Percentiles rank a stretch among this genome's conserved stretches.
These are phyloP conservation scores for Dendrocincla tyrannina DNA, from an alignment of 2,797 vertebrate genomes.

Conservation along the genomic window DNA sequence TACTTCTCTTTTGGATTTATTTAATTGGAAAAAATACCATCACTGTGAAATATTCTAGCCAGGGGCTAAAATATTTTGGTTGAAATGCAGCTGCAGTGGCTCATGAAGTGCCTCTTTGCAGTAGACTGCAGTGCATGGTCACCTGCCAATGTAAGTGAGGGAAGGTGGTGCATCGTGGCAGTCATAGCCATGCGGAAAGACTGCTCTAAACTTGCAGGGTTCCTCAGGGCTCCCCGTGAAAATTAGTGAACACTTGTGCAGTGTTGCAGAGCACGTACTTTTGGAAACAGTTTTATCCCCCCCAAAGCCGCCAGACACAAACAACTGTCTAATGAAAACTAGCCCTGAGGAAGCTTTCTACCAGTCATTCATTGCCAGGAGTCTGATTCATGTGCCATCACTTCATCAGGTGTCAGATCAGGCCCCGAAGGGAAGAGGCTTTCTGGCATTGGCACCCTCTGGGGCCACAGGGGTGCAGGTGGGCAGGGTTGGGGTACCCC, in stretches of 20 bases:
- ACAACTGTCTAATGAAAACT: neutral
- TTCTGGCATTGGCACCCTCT: fast-evolving
- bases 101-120: neutral
- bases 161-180: neutral
- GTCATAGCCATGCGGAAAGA: neutral
- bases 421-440: neutral
- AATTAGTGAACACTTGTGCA: neutral
- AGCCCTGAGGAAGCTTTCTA: constrained; percentile 26
- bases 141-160: neutral
- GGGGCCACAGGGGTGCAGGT: fast-evolving
- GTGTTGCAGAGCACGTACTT: neutral
- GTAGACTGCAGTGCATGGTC: neutral
- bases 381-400: constrained; percentile 30
- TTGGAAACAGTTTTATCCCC: neutral
- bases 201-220: neutral
- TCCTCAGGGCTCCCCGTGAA: neutral
- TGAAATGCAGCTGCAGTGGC: neutral
- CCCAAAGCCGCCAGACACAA: neutral
- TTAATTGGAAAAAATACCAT: neutral
- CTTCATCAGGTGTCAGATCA: constrained; percentile 1
- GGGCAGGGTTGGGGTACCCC: neutral
- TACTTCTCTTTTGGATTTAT: neutral
- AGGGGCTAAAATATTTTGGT: neutral
- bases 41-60: neutral
- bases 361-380: constrained; percentile 44